Conservation (phyloP, 1,140 invertebrate genomes). For the Lasioglossum baleicum region DNA sequence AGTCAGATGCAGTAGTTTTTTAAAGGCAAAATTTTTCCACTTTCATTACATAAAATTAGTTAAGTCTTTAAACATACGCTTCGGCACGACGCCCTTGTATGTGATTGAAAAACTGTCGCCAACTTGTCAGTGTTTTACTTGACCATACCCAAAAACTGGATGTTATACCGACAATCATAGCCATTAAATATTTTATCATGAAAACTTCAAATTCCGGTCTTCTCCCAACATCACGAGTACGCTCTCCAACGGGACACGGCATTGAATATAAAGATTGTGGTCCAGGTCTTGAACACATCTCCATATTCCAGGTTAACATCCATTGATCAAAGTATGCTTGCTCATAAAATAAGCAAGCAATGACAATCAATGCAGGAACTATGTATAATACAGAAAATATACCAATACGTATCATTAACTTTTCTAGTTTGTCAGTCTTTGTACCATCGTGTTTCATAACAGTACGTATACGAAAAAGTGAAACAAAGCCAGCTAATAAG, state of each 20-base stretch:
- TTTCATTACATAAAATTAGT: too few species aligned
- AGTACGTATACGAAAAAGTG: slow-evolving; percentile 96
- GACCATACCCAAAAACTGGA: slow-evolving; percentile 99
- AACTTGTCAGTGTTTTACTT: slow-evolving; percentile 96
- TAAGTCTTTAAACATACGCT: slow-evolving; percentile 85
- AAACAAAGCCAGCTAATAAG: slow-evolving; percentile 96
- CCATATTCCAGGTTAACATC: slow-evolving; percentile 94
- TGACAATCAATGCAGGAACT: slow-evolving; percentile 95
- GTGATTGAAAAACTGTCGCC: slow-evolving; percentile 92
- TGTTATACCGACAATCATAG: slow-evolving; percentile 98
- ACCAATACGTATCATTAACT: slow-evolving; percentile 98
- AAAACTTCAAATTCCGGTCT: slow-evolving; percentile 91
- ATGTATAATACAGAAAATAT: slow-evolving; percentile 98
- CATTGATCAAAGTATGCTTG: slow-evolving; percentile 94
- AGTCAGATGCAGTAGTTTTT: too few species aligned
- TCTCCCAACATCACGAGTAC: slow-evolving; percentile 81
- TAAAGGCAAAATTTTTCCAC: too few species aligned
- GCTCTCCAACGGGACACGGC: slow-evolving; percentile 85
- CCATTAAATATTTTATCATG: slow-evolving; percentile 98
- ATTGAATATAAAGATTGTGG: slow-evolving; percentile 83
- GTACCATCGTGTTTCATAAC: slow-evolving; percentile 97
- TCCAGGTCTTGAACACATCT: slow-evolving; percentile 85
- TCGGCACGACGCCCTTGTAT: slow-evolving; percentile 85
- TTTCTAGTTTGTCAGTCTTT: slow-evolving; percentile 98
- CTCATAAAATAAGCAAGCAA: slow-evolving; percentile 98